These are phyloP conservation scores for Acanthosepion pharaonis DNA, from an alignment of 2,888 invertebrate species.

Conservation along the genomic window DNA sequence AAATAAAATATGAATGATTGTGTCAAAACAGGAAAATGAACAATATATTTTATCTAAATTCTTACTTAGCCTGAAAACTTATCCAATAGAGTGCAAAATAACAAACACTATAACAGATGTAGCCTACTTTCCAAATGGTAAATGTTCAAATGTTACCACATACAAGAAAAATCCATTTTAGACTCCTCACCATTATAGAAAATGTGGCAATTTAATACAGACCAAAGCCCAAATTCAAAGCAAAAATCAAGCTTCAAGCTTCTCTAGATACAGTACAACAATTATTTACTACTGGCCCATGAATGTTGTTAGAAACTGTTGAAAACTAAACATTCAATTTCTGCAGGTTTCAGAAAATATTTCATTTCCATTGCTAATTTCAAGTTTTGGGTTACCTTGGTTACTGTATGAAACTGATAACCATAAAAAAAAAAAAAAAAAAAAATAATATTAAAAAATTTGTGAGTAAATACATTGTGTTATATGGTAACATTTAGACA, in stretches of 20 bases:
- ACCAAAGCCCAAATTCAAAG: slow-evolving; percentile 33
- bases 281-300: slow-evolving; percentile 33
- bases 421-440: background rate
- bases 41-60: background rate
- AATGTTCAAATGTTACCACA: background rate
- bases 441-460: background rate
- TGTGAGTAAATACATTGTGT: background rate
- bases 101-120: background rate
- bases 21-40: background rate
- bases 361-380: background rate
- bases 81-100: too few relatives aligned
- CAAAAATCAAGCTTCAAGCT: slow-evolving; percentile 8
- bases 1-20: background rate
- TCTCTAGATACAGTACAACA: background rate
- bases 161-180: background rate
- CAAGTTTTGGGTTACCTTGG: background rate
- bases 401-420: background rate
- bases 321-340: background rate
- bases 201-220: background rate
- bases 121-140: background rate
- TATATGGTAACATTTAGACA: slow-evolving; percentile 17
- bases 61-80: background rate
- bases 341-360: background rate
- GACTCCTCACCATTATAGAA: background rate
- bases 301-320: background rate